Base-by-base conservation (phyloP, 2,797 vertebrate species). In the Notolabrus celidotus region DNA sequence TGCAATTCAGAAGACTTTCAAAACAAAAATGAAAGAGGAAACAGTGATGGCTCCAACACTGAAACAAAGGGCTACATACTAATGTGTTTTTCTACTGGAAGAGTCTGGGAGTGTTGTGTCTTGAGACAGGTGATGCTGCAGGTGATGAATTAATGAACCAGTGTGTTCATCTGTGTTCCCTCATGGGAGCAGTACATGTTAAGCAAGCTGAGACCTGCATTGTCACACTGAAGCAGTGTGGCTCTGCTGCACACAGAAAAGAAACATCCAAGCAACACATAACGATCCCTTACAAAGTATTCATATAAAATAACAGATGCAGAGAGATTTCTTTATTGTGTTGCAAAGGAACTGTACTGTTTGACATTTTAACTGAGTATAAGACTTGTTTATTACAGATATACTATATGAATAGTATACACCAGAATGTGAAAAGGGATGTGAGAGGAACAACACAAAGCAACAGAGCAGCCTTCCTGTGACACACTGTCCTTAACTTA, bases 201-300 rank as follows among this genome's bases (percentile, higher is more conserved):
- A 72, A 74, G 84, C 93, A 94, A 93, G 93, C 93, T 87, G 88
- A 74, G 85, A 92, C 94, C 80, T 94, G 92, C 59, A 67, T 49
- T 54, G 55, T 67, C 7, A 50, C 63, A 77, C 64, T 64, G 67
- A 38, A 49, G 34, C 79, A 72, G 59, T 8, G 3, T 46, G 14
- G 39, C 19, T 56, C 39, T 34, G 31, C 22, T 6, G 1, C 9
- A 20, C 20, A 4, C 38, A 12, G 10, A 31, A 36, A 19, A 56
- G 10, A 47, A 54, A 55, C 33, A 55, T n/a, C 3, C 16, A 17
- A 17, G 27, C 17, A 29, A 10, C 25, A 50, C 16, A 38, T 42
- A 15, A 65, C 2, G 10, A 15, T 41, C 38, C 20, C 1, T 14
- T 1, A 17, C 29, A 58, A 2, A 11, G 16, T 2, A 0, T 11